A percentile compares a stretch with the other conserved stretches of the same genome.
phyloP scores from a whole-genome alignment of 2,888 invertebrate genomes.

The Pilophorus perplexus region DNA sequence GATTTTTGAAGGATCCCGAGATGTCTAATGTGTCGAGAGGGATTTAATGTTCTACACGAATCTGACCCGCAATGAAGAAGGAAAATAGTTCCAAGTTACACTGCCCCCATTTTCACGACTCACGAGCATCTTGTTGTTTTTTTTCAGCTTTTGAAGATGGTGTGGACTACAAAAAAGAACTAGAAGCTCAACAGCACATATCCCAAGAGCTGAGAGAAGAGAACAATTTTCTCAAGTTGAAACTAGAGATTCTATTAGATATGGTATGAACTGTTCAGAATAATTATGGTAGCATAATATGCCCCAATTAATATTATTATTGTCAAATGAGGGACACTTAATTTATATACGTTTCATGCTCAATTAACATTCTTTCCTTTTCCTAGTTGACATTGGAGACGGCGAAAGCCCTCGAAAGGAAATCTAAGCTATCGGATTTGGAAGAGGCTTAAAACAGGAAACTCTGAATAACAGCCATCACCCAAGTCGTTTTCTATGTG shows the following conservation, averaged over 20 bases:
- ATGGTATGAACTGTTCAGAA: constrained; percentile 10
- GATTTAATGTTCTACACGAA: neutral
- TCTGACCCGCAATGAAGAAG: neutral
- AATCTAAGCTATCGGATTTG: neutral
- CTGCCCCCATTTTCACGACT: neutral
- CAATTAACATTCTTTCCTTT: neutral
- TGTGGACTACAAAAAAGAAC: constrained; percentile 8
- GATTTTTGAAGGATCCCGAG: too few species aligned
- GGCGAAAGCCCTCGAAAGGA: constrained; percentile 7
- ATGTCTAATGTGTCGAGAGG: too few species aligned
- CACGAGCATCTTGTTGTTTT: neutral
- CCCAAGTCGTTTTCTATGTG: too few species aligned
- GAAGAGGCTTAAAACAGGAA: neutral
- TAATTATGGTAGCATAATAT: neutral
- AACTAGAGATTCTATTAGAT: constrained; percentile 34
- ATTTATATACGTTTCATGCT: neutral
- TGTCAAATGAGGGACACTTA: neutral
- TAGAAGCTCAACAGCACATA: constrained; percentile 12
- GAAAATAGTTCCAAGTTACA: neutral
- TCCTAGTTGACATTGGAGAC: constrained; percentile 19
- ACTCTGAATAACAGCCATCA: too few species aligned
- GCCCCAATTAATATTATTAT: too few species aligned
- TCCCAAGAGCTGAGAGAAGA: constrained; percentile 34
- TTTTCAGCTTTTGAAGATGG: constrained; percentile 19
- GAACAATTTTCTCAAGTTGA: constrained; percentile 40